Percentiles rank a stretch among this genome's conserved stretches.
Conservation (phyloP, 2,113 vertebrate genomes). For the Caranx melampygus region DNA sequence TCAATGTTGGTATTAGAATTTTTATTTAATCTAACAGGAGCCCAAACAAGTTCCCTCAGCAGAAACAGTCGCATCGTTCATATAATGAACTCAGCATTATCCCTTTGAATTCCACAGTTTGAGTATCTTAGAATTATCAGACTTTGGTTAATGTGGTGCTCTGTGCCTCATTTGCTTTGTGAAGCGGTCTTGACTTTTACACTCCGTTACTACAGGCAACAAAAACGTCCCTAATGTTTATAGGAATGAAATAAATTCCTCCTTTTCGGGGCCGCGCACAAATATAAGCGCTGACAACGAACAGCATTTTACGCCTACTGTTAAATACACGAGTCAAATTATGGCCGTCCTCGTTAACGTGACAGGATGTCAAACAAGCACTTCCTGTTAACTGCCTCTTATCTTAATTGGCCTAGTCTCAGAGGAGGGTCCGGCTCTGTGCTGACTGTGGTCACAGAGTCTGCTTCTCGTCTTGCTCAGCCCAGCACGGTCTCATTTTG, state of each 20-base stretch:
- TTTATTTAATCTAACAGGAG: background rate
- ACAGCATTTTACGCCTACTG: slow-evolving; percentile 59
- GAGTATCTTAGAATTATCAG: background rate
- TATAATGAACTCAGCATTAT: background rate
- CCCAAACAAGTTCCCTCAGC: background rate
- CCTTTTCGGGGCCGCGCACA: slow-evolving; percentile 12
- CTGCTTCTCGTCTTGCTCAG: slow-evolving; percentile 79
- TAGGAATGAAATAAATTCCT: slow-evolving; percentile 21
- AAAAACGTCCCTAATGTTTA: slow-evolving; percentile 39
- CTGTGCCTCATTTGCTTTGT: slow-evolving; percentile 28
- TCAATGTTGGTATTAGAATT: background rate
- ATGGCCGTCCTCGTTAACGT: slow-evolving; percentile 80
- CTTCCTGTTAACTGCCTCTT: slow-evolving; percentile 84
- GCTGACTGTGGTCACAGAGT: slow-evolving; percentile 58
- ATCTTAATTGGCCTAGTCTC: slow-evolving; percentile 84
- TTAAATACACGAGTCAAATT: slow-evolving; percentile 73
- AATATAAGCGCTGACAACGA: slow-evolving; percentile 54
- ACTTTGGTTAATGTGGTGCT: background rate
- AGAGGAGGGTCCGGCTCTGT: slow-evolving; percentile 70
- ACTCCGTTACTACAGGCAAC: background rate
- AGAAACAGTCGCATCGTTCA: background rate
- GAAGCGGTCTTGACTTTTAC: slow-evolving; percentile 25
- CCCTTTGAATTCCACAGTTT: background rate
- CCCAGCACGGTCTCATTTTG: slow-evolving; percentile 72
- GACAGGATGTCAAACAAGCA: slow-evolving; percentile 86